A percentile compares a stretch with the other conserved stretches of the same genome.
These are phyloP conservation scores for Platyura marginata DNA, from an alignment of 1,140 invertebrate species.

Conservation along the genomic window DNA sequence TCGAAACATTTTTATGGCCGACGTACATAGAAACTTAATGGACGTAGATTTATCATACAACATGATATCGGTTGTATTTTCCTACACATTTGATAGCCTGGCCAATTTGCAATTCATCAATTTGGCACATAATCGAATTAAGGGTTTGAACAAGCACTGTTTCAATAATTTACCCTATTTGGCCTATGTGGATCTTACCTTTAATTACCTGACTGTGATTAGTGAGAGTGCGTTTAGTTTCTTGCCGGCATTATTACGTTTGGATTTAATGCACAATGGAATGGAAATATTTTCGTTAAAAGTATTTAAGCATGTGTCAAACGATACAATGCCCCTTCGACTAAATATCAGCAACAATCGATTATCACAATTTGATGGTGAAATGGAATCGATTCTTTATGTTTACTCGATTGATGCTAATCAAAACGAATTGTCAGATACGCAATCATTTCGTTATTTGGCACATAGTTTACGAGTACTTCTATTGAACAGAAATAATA, in stretches of 20 bases:
- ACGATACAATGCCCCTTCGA: conserved; percentile 33
- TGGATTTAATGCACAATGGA: conserved; percentile 55
- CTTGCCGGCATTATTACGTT: conserved; percentile 42
- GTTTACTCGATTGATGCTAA: conserved; percentile 51
- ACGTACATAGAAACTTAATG: conserved; percentile 48
- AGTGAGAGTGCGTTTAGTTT: conserved; percentile 41
- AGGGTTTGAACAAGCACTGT: conserved; percentile 29
- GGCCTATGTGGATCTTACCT: conserved; percentile 45
- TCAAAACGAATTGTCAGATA: conserved; percentile 41
- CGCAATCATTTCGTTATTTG: conserved; percentile 42
- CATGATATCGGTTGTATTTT: conserved; percentile 35
- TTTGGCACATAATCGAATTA: conserved; percentile 50
- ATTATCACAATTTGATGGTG: conserved; percentile 36
- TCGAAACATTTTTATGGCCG: conserved; percentile 41
- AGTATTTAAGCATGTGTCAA: conserved; percentile 44
- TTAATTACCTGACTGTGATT: conserved; percentile 42
- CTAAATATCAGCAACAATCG: conserved; percentile 52
- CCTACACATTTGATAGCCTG: conserved; percentile 43
- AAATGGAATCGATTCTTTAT: conserved; percentile 28
- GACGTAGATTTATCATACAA: conserved; percentile 64
- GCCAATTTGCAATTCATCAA: conserved; percentile 46
- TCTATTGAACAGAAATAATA: conserved; percentile 53
- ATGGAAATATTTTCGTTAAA: conserved; percentile 43
- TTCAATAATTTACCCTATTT: conserved; percentile 49
- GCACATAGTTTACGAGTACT: conserved; percentile 41